Percentiles rank a stretch among this genome's conserved stretches.
These are phyloP conservation scores for Enteromius radiatus DNA, from an alignment of 2,797 vertebrate species.

Conservation along the genomic window DNA sequence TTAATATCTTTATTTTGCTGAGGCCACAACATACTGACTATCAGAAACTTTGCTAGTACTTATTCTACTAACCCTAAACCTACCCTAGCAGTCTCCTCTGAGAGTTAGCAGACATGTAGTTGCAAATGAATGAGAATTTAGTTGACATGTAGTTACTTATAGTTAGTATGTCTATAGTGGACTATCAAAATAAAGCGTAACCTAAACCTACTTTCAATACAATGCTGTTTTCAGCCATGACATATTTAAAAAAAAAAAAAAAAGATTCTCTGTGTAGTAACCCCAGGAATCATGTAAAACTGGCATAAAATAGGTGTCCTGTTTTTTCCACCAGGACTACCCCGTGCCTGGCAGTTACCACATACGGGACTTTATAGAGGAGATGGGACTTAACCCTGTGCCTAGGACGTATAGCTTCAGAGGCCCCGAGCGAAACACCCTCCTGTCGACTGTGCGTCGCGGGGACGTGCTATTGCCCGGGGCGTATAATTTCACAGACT, in stretches of 20 bases:
- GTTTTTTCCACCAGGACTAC: constrained; percentile 66
- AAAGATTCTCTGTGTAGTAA: neutral
- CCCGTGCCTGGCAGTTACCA: constrained; percentile 74
- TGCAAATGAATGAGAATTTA: no score
- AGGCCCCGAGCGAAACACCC: constrained; percentile 71
- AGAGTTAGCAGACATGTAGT: no score
- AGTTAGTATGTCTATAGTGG: no score
- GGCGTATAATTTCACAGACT: constrained; percentile 70
- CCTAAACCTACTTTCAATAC: neutral
- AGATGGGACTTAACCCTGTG: constrained; percentile 78
- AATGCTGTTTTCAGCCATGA: neutral
- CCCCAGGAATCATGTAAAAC: neutral
- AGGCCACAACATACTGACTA: no score
- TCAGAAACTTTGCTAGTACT: no score
- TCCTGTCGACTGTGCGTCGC: constrained; percentile 46
- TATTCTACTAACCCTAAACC: no score
- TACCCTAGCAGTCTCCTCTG: no score
- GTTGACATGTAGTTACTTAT: no score
- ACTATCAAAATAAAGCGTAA: no score
- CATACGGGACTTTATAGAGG: constrained; percentile 77
- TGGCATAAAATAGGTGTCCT: neutral
- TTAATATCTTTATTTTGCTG: no score
- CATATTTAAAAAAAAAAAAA: neutral
- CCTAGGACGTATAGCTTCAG: constrained; percentile 77
- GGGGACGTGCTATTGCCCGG: constrained; percentile 70